Evolutionary conservation across 1,140 invertebrate genomes (phyloP), one percentile per base, ranked within the genome.

Genomic region (Drosophila insularis): DNA sequence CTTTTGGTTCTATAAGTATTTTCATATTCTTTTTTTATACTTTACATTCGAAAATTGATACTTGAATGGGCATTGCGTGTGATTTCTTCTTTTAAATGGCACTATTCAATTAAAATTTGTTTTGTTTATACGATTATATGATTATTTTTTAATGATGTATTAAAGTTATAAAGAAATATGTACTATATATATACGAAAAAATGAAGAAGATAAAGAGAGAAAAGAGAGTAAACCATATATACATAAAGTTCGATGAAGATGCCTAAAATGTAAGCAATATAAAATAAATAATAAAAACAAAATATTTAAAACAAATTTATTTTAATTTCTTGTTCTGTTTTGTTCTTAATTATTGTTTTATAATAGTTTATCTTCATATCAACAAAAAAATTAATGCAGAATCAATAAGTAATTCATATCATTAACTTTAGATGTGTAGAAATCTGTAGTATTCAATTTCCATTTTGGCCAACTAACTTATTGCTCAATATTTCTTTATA

Each of bases 81-180:
- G 79, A 86, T 81, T 80, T 80, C 67, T 80, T 80, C 67, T 75
- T 87, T 87, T 68, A 66, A 78, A 80, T 68, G 65, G 75, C 63
- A 60, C 75, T 67, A 67, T 81, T 81, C 82, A 81, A 77, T 86
- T 87, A 86, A 71, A 71, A 72, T 73, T 86, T 86, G 82, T 86
- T 86, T 86, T 86, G 82, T 87, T 86, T 86, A 87, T 86, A 86
- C 78, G 68, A 85, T 78, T 85, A 63, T 70, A 82, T 80, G 63
- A 73, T 86, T 77, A 81, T 81, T 86, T 86, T 86, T 79, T 84
- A 73, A 87, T 67, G 79, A 86, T 86, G 82, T 86, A 86, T 86
- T 86, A 86, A 86, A 86, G 82, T 87, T 86, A 86, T 87, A 71
- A 81, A 78, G 76, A 81, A 80, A 76, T 63, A 14, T 81, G 80